Base-by-base conservation (phyloP, 2,113 vertebrate genomes). In the Eira barbara region DNA sequence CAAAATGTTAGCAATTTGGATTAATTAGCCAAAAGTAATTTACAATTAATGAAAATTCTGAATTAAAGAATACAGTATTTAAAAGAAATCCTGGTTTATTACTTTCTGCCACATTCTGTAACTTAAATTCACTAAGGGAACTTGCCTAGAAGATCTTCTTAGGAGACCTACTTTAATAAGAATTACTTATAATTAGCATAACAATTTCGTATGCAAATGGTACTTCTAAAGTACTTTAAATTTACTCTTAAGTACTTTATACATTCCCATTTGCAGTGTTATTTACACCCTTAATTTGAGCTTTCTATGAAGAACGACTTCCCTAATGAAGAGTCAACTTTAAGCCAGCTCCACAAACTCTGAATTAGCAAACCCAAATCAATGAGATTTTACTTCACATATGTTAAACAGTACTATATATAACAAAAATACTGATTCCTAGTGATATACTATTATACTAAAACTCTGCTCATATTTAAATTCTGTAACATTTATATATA, bases 171-270 rank as follows among this genome's bases (percentile, higher is more conserved):
- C 85, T 97, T 97, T 98, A 96, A 98, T 98, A 97, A 96, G 97
- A 97, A 97, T 97, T 97, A 97, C 95, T 90, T 96, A 83, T 96
- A 98, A 97, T 98, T 98, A 97, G 94, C 97, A 97, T 97, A 98
- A 97, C 81, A 95, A 97, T 97, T 97, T 97, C 20, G 0, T 91
- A 94, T 97, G 98, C 96, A 97, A 97, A 98, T 95, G 69, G 45
- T 61, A 85, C 87, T 97, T 89, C 69, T 87, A 63, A 96, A 98
- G 96, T 80, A 97, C 88, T 97, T 97, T 93, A 94, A 96, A 97
- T 97, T 97, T 98, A 95, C 81, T 98, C 94, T 55, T 89, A 95
- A 95, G 97, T 89, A 93, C 96, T 98, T 97, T 89, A 92, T 95
- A 55, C 91, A 90, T 94, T 96, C 85, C 85, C 94, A 95, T 96